Conservation (phyloP, 2,113 vertebrate species). For the Macquaria ambigua region DNA sequence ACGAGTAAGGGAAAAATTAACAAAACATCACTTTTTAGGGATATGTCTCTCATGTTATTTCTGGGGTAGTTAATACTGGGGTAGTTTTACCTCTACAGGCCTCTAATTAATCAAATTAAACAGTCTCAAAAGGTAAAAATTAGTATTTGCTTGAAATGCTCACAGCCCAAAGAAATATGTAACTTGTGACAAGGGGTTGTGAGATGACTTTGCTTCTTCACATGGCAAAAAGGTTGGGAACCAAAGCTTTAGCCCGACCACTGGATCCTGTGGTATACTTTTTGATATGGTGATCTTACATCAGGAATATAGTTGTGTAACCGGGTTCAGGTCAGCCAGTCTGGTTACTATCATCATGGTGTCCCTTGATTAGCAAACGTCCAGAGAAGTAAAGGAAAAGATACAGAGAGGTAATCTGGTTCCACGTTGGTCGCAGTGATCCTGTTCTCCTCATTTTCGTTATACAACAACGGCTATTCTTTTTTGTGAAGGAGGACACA, state of each 20-base stretch:
- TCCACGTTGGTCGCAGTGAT: background rate
- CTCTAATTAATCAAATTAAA: background rate
- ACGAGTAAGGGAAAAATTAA: background rate
- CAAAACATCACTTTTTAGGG: background rate
- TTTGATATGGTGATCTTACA: background rate
- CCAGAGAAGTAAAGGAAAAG: conserved; percentile 10
- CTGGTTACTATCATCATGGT: background rate
- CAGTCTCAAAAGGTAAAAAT: background rate
- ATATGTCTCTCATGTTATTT: background rate
- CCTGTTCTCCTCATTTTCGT: conserved; percentile 36
- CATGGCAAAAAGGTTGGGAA: background rate
- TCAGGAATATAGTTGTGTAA: conserved; percentile 9
- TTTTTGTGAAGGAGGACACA: conserved; percentile 41
- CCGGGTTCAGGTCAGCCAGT: background rate
- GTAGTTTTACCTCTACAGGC: background rate
- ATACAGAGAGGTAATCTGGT: background rate
- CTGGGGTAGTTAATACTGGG: no score
- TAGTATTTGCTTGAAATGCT: background rate
- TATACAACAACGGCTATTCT: conserved; percentile 28
- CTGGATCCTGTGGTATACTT: background rate
- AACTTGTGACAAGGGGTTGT: background rate
- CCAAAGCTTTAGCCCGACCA: background rate
- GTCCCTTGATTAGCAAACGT: background rate
- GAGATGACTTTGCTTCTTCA: background rate
- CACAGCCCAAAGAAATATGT: background rate